Base-by-base conservation (phyloP, 2,797 vertebrate genomes). In the Dendrocincla fuliginosa region DNA sequence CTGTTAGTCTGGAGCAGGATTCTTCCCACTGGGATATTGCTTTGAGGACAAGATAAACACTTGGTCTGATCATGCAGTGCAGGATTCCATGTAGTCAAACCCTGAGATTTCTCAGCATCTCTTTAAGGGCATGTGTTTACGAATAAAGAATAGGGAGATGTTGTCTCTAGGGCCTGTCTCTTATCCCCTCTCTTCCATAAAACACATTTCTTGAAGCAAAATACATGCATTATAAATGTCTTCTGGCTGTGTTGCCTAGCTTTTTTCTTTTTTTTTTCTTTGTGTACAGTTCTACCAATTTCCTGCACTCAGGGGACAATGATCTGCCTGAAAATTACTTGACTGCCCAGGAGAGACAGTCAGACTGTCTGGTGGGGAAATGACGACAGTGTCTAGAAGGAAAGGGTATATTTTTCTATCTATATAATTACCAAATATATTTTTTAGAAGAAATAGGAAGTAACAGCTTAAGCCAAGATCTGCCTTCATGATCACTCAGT, bases 291-390 rank as follows among this genome's bases (percentile, higher is more conserved):
- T 52, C 55, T 75, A 73, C 67, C 6, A 4, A 42, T 87, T 93
- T 56, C 67, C 73, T 91, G 55, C 33, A 78, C 79, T 88, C 83
- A 27, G 69, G 74, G 39, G 75, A 92, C 52, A 80, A 33, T 46
- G 42, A 84, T 83, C 52, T 86, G 50, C 61, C 46, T 65, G 76
- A 91, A 91, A 88, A 88, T 86, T 67, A 59, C 65, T 93, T 92
- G 89, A 30, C 69, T 91, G 32, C 69, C 79, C 53, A 67, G 22
- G 33, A 91, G 39, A 94, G 28, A 60, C 41, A 87, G 65, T 61
- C 77, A 87, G 65, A 68, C 47, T 63, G 53, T 91, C 61, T 91
- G 55, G 33, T 81, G 65, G 64, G 60, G 52, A 90, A 90, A 73
- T 27, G 11, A 70, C 1, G 2, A 67, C 1, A 23, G 33, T 30